Conservation (phyloP, 1,140 invertebrate species). For the Drosophila quadrilineata region DNA sequence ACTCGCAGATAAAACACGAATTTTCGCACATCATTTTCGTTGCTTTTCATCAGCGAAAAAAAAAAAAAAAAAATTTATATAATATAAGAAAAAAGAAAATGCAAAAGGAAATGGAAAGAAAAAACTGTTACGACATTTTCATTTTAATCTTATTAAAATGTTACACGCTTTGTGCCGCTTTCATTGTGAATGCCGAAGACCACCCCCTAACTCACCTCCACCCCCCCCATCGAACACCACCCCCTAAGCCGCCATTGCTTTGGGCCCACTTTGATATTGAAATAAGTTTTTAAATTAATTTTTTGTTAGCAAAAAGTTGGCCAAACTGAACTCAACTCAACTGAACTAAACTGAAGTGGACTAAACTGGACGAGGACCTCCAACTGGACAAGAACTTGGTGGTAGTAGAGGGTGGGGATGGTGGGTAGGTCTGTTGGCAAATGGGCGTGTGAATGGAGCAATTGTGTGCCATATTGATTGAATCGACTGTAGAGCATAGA, state of each 20-base stretch:
- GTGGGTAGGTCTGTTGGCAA: too few relatives aligned
- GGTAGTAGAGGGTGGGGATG: too few relatives aligned
- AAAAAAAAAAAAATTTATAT: too few relatives aligned
- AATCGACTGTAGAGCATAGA: slow-evolving; percentile 37
- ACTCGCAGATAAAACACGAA: slow-evolving; percentile 9
- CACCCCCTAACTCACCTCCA: not conserved
- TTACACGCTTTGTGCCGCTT: slow-evolving; percentile 49
- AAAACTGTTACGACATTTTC: slow-evolving; percentile 76
- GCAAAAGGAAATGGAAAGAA: slow-evolving; percentile 18
- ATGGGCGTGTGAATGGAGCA: slow-evolving; percentile 77
- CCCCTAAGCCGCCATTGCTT: slow-evolving; percentile 6
- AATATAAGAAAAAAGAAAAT: too few relatives aligned
- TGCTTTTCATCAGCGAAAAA: slow-evolving; percentile 10
- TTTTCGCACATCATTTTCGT: slow-evolving; percentile 38
- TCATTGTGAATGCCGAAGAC: not conserved
- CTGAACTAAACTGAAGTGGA: slow-evolving; percentile 25
- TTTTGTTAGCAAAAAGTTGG: slow-evolving; percentile 73
- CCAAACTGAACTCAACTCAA: slow-evolving; percentile 46
- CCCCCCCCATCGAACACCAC: not conserved
- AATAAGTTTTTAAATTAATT: slow-evolving; percentile 80
- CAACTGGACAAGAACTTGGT: not conserved
- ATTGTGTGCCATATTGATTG: slow-evolving; percentile 75
- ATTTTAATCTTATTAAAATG: slow-evolving; percentile 80
- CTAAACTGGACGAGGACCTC: not conserved
- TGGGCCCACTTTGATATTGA: slow-evolving; percentile 67